Evolutionary conservation across 1,140 invertebrate species (phyloP).

Genomic region (Drosophila varians): DNA sequence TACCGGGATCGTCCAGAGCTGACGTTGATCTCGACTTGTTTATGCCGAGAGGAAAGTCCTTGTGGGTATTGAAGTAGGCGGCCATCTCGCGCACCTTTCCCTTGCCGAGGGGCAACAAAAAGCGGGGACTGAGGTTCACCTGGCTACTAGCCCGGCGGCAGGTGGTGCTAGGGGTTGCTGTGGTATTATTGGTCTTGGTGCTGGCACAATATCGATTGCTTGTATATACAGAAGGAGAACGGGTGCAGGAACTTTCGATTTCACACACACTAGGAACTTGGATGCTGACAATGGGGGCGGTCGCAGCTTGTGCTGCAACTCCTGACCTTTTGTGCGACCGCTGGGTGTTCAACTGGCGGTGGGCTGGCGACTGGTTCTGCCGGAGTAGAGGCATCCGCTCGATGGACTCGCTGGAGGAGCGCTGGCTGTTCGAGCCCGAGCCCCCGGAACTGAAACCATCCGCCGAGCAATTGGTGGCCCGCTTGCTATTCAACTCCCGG

Average conservation of each 20-base stretch:
- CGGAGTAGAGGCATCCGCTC: conserved; percentile 74
- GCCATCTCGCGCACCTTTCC: conserved; percentile 85
- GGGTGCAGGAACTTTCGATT: conserved; percentile 81
- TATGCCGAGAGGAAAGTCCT: conserved; percentile 47
- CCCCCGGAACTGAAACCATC: conserved; percentile 65
- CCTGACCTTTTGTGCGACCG: conserved; percentile 77
- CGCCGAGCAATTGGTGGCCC: conserved; percentile 62
- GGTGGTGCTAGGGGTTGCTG: conserved; percentile 38
- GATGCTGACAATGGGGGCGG: conserved; percentile 53
- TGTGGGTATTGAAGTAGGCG: conserved; percentile 85
- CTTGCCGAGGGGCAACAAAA: conserved; percentile 56
- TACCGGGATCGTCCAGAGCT: conserved; percentile 31
- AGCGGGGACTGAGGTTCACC: conserved; percentile 65
- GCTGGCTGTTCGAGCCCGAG: conserved; percentile 75
- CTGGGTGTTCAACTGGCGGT: conserved; percentile 67
- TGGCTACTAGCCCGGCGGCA: conserved; percentile 51
- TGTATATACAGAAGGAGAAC: conserved; percentile 72
- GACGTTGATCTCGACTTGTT: conserved; percentile 68
- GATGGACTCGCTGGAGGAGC: conserved; percentile 76
- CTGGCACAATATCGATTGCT: conserved; percentile 76
- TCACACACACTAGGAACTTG: conserved; percentile 78
- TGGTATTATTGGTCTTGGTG: conserved; percentile 54
- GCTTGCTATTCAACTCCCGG: conserved; percentile 70
- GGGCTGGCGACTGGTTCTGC: conserved; percentile 38
- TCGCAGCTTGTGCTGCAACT: conserved; percentile 2